phyloP scores from a whole-genome alignment of 2,797 vertebrate genomes.

The Podarcis siculus region DNA sequence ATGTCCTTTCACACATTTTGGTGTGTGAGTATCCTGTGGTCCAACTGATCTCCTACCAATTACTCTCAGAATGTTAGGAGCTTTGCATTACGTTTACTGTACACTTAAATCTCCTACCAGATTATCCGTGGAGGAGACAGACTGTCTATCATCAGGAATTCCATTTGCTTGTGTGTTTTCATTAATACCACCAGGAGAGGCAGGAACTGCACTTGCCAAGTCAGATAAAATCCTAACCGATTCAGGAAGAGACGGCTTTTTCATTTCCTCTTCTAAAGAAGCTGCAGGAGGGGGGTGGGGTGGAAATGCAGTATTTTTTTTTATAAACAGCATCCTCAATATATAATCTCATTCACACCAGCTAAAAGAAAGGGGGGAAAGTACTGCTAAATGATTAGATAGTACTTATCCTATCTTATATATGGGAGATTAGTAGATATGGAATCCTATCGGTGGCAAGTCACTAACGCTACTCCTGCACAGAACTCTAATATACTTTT shows the following conservation, averaged over 20 bases:
- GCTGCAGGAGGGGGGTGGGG: conserved; percentile 42
- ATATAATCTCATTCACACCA: background rate
- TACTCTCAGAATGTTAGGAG: background rate
- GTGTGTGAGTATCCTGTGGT: background rate
- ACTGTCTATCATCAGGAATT: conserved; percentile 90
- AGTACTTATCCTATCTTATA: background rate
- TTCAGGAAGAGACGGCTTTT: conserved; percentile 65
- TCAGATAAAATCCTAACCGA: conserved; percentile 49
- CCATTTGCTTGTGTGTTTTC: conserved; percentile 90
- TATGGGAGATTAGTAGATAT: background rate
- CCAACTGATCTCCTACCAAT: background rate
- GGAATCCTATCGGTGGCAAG: background rate
- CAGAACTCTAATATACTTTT: background rate
- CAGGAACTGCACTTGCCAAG: conserved; percentile 74
- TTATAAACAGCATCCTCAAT: background rate
- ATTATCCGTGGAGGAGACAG: conserved; percentile 92
- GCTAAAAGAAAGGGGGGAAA: background rate
- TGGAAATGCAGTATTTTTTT: background rate
- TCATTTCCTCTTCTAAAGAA: conserved; percentile 71
- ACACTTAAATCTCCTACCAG: conserved; percentile 80
- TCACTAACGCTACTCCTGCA: background rate
- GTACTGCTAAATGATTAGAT: background rate
- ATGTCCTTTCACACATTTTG: background rate
- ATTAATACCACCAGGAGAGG: conserved; percentile 70
- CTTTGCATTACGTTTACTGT: background rate